Conservation (phyloP, 2,113 vertebrate species). For the Lophochroa leadbeateri region DNA sequence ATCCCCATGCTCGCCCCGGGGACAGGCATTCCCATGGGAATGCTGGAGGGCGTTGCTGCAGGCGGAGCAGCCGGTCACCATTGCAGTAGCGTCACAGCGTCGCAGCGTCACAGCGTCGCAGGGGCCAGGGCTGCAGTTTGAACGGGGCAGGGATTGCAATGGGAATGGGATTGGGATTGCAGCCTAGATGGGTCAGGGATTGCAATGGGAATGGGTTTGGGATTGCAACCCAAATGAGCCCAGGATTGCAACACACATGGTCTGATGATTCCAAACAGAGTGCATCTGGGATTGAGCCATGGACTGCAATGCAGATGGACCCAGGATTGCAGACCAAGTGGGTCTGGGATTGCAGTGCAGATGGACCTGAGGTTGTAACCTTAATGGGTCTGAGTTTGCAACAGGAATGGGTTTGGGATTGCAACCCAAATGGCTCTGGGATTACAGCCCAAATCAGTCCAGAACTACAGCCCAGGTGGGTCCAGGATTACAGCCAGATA, state of each 20-base stretch:
- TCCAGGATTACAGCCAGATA: fast-evolving
- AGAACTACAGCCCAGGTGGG: no score
- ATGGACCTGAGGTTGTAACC: neutral
- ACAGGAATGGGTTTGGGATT: neutral
- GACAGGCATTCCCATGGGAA: neutral
- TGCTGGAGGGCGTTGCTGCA: neutral
- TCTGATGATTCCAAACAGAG: no score
- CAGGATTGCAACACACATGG: neutral
- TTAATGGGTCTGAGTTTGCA: neutral
- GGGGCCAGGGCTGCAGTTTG: neutral
- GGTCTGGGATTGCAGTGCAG: neutral
- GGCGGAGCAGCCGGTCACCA: neutral
- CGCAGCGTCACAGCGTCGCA: no score
- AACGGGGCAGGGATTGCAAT: neutral
- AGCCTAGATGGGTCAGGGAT: fast-evolving
- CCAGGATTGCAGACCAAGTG: neutral
- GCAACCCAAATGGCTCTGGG: no score
- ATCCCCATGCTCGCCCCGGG: neutral
- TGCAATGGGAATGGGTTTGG: fast-evolving
- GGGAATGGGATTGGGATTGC: neutral
- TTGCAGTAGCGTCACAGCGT: neutral
- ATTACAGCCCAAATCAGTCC: neutral
- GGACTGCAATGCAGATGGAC: fast-evolving
- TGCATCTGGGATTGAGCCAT: no score
- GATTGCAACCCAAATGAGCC: neutral